phyloP scores from a whole-genome alignment of 2,888 invertebrate genomes.

The Apotomis betuletana region DNA sequence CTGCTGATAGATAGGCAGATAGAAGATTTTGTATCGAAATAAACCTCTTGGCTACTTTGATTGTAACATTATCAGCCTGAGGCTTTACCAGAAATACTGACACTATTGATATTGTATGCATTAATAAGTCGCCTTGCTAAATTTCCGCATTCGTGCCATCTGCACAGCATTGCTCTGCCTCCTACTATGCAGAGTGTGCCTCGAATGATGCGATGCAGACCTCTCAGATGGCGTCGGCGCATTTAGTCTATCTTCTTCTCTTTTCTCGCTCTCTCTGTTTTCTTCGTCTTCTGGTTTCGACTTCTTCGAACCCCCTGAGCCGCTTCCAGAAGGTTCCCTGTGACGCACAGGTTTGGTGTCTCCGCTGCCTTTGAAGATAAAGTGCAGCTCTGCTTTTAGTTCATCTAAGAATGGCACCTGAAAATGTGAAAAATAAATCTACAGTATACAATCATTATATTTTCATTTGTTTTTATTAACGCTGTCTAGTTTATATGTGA shows the following conservation, averaged over 20 bases:
- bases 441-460: too few species aligned
- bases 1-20: too few species aligned
- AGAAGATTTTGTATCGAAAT: too few species aligned
- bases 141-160: conserved; percentile 72
- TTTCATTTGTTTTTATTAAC: too few species aligned
- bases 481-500: too few species aligned
- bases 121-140: conserved; percentile 50
- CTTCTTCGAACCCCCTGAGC: conserved; percentile 63
- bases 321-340: conserved; percentile 66
- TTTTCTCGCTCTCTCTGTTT: conserved; percentile 55
- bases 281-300: conserved; percentile 56
- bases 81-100: too few species aligned
- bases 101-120: too few species aligned
- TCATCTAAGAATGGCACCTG: conserved; percentile 87
- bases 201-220: conserved; percentile 69
- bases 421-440: conserved; percentile 44
- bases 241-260: conserved; percentile 48
- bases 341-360: conserved; percentile 87
- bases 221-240: conserved; percentile 69
- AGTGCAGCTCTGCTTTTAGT: conserved; percentile 87
- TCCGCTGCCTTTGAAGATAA: conserved; percentile 87
- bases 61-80: too few species aligned
- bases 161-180: conserved; percentile 74
- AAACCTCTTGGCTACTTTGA: too few species aligned
- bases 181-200: conserved; percentile 70